Percentiles rank a stretch among this genome's conserved stretches.
Conservation (phyloP, 2,113 vertebrate genomes). For the Okapia johnstoni region DNA sequence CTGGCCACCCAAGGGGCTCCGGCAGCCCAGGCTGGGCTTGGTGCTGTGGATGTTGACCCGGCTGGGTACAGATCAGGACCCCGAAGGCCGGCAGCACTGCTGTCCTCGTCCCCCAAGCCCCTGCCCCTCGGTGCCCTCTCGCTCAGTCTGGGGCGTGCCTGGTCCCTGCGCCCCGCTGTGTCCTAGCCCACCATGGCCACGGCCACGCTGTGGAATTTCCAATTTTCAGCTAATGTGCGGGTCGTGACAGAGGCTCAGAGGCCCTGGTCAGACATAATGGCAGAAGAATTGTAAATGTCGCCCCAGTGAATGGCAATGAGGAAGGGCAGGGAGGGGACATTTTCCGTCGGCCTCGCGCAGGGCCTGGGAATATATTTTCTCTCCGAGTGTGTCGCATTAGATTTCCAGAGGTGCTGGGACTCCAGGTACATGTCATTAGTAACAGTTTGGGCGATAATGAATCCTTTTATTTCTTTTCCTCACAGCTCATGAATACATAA, state of each 20-base stretch:
- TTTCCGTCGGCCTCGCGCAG: slow-evolving; percentile 74
- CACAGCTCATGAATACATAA: slow-evolving; percentile 99
- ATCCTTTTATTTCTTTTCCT: slow-evolving; percentile 97
- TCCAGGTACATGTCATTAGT: slow-evolving; percentile 99
- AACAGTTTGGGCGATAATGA: slow-evolving; percentile 98
- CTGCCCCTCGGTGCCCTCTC: background rate
- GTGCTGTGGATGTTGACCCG: background rate
- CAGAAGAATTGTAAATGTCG: slow-evolving; percentile 97
- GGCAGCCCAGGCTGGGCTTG: background rate
- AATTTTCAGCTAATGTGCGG: slow-evolving; percentile 98
- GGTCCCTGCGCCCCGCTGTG: background rate
- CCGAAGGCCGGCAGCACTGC: background rate
- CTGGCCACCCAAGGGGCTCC: background rate
- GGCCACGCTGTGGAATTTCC: slow-evolving; percentile 90
- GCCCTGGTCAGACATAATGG: slow-evolving; percentile 99
- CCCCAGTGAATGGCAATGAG: slow-evolving; percentile 89
- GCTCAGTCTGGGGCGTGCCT: accelerated
- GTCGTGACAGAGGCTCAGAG: slow-evolving; percentile 92
- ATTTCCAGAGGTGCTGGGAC: slow-evolving; percentile 97
- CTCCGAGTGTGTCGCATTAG: slow-evolving; percentile 95
- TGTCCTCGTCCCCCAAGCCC: accelerated
- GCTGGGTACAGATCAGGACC: background rate
- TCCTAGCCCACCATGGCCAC: slow-evolving; percentile 68
- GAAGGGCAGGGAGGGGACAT: slow-evolving; percentile 81
- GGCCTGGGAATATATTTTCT: slow-evolving; percentile 90